A percentile compares a stretch with the other conserved stretches of the same genome.
Conservation (phyloP, 1,140 invertebrate genomes). For the Anoplophora glabripennis region DNA sequence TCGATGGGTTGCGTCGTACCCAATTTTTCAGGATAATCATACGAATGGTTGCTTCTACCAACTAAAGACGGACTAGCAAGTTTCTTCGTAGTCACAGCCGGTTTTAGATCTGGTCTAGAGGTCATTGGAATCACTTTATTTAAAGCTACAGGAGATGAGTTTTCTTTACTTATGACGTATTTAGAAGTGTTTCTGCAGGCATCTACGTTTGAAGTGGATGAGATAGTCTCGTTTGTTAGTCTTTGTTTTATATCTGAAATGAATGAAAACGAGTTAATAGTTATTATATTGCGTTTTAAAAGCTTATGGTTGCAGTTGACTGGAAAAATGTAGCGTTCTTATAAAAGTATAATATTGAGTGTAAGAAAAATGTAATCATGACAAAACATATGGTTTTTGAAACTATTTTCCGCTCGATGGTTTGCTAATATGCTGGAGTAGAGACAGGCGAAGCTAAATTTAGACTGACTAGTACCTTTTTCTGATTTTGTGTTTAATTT, state of each 20-base stretch:
- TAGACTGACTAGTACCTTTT: conserved; percentile 16
- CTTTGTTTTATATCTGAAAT: conserved; percentile 13
- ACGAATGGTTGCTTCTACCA: conserved; percentile 27
- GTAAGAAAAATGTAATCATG: too few relatives aligned
- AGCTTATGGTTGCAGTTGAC: too few relatives aligned
- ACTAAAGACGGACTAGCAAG: conserved; percentile 43
- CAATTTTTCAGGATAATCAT: conserved; percentile 16
- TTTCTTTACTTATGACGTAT: conserved; percentile 20
- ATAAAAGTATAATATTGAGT: too few relatives aligned
- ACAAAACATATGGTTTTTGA: conserved; percentile 20
- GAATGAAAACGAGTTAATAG: background rate
- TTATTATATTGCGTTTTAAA: background rate
- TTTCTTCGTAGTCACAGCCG: conserved; percentile 20
- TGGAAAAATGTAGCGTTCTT: too few relatives aligned
- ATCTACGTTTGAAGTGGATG: background rate
- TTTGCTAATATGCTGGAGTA: too few relatives aligned
- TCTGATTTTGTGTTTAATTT: conserved; percentile 9
- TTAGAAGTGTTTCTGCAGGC: conserved; percentile 13
- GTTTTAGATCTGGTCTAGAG: conserved; percentile 20
- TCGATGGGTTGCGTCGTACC: background rate
- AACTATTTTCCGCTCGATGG: conserved; percentile 43
- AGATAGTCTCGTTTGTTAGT: background rate
- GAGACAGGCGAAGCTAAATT: background rate
- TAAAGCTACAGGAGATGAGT: conserved; percentile 36
- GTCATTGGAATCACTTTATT: conserved; percentile 28